Conservation (phyloP, 92 coral and sea anemone species). For the Epizoanthus scotinus region DNA sequence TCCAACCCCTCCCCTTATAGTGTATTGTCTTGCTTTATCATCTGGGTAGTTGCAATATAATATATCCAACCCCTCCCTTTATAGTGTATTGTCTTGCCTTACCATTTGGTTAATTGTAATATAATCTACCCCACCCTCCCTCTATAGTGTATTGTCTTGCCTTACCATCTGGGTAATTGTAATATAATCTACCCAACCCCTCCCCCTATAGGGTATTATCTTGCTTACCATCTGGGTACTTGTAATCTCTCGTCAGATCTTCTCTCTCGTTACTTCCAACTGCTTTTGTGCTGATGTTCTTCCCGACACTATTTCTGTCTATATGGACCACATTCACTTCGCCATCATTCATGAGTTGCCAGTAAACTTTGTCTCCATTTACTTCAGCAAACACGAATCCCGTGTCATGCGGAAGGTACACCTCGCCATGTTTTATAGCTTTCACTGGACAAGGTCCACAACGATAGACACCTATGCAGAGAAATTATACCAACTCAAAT, state of each 20-base stretch:
- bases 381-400: slow-evolving; percentile 78
- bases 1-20: too few relatives aligned
- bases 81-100: too few relatives aligned
- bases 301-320: slow-evolving; percentile 60
- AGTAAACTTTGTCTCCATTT: slow-evolving; percentile 76
- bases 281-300: slow-evolving; percentile 70
- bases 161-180: too few relatives aligned
- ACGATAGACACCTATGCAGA: slow-evolving; percentile 52
- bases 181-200: too few relatives aligned
- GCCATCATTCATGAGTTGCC: slow-evolving; percentile 61
- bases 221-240: slow-evolving; percentile 60
- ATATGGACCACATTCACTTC: slow-evolving; percentile 38
- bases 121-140: too few relatives aligned
- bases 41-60: slow-evolving; percentile 68
- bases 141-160: too few relatives aligned
- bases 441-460: slow-evolving; percentile 84
- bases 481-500: not conserved
- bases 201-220: too few relatives aligned
- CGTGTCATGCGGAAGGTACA: slow-evolving; percentile 59
- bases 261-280: slow-evolving; percentile 57
- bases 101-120: too few relatives aligned
- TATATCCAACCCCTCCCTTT: too few relatives aligned
- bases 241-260: slow-evolving; percentile 67
- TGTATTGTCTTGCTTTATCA: slow-evolving; percentile 27
- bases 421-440: slow-evolving; percentile 74